phyloP scores from a whole-genome alignment of 2,113 vertebrate genomes.

The Trachemys scripta region DNA sequence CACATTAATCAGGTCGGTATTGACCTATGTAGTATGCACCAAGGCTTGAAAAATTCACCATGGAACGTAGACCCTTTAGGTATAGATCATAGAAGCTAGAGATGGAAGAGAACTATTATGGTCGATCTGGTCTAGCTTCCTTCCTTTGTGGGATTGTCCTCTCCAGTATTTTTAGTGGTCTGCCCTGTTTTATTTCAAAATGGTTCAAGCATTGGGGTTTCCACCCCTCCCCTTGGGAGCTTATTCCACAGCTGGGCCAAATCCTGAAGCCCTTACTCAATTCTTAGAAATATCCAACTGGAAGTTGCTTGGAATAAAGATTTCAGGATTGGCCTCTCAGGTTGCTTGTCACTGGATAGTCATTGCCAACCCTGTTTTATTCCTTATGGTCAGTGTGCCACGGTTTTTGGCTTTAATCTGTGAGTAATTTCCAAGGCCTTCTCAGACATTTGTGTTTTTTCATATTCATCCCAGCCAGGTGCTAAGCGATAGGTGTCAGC shows the following conservation, averaged over 20 bases:
- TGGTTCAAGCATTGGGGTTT: background rate
- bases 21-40: background rate
- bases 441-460: background rate
- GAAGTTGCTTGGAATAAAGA: background rate
- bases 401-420: background rate
- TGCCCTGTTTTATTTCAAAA: background rate
- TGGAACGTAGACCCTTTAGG: background rate
- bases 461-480: background rate
- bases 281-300: background rate
- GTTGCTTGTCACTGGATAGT: slow-evolving; percentile 19
- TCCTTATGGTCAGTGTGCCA: background rate
- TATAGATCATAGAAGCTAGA: background rate
- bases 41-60: background rate
- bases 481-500: background rate
- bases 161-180: background rate
- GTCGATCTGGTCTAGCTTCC: background rate
- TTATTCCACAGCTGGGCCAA: background rate
- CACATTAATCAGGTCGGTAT: background rate
- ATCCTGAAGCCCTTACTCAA: background rate
- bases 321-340: background rate
- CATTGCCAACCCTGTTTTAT: background rate
- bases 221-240: background rate
- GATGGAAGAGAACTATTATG: background rate
- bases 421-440: background rate
- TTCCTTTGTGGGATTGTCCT: background rate